Evolutionary conservation across 2,113 vertebrate species (phyloP).

Genomic region (Galemys pyrenaicus): DNA sequence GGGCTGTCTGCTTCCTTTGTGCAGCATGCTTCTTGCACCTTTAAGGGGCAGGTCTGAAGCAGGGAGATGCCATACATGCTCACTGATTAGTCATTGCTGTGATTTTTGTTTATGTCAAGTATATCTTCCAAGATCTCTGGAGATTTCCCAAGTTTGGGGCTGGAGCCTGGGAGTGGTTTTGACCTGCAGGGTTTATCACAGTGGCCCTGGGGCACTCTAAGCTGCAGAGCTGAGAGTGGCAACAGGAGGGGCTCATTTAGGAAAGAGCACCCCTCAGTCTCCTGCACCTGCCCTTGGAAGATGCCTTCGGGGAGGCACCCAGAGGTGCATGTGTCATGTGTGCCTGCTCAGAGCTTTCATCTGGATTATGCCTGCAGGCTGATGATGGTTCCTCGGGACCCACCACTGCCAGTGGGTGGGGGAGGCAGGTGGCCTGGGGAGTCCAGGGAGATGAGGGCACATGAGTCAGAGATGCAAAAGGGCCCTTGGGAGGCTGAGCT

Average conservation of each 20-base stretch:
- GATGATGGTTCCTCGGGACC: not conserved
- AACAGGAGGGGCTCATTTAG: not conserved
- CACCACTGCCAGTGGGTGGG: not conserved
- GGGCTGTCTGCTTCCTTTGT: not conserved
- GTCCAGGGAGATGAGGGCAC: not conserved
- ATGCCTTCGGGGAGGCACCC: not conserved
- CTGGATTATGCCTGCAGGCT: not conserved
- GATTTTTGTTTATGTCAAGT: not conserved
- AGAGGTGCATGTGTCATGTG: no score
- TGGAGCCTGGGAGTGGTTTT: not conserved
- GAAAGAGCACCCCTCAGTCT: not conserved
- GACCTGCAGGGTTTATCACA: not conserved
- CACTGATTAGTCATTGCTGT: not conserved
- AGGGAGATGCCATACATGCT: accelerated
- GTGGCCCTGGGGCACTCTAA: not conserved
- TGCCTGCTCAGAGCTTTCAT: not conserved
- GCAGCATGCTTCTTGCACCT: not conserved
- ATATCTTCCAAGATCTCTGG: not conserved
- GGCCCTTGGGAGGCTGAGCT: not conserved
- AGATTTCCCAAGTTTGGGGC: not conserved
- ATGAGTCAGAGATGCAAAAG: not conserved
- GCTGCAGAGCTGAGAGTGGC: not conserved
- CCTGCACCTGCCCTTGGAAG: not conserved
- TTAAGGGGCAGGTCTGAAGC: not conserved
- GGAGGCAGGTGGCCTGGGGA: not conserved